phyloP scores from a whole-genome alignment of 35 echinoderm and acorn worm species.

The Acanthaster planci region DNA sequence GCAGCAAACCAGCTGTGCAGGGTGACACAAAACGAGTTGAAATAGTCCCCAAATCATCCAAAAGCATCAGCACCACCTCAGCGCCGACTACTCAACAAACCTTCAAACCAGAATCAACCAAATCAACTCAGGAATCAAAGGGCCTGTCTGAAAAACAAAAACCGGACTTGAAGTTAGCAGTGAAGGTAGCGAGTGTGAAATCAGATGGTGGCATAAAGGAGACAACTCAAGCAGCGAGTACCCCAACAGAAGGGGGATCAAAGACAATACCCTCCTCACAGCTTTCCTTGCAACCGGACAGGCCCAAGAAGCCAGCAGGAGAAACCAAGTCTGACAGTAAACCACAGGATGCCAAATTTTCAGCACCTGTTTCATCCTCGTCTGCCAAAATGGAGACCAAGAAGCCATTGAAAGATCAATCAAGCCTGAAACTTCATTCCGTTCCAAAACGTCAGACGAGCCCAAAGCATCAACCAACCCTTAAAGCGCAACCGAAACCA shows the following conservation, averaged over 20 bases:
- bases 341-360: not conserved
- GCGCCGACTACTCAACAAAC: not conserved
- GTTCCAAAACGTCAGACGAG: conserved; percentile 19
- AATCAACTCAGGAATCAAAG: not conserved
- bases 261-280: not conserved
- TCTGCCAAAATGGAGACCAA: conserved; percentile 23
- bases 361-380: conserved; percentile 16
- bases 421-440: not conserved
- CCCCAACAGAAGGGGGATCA: not conserved
- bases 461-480: conserved; percentile 21
- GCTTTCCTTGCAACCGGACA: not conserved
- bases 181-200: not conserved
- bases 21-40: not conserved
- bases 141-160: not conserved
- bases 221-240: not conserved
- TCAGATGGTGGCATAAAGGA: not conserved
- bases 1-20: not conserved
- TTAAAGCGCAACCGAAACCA: conserved; percentile 11
- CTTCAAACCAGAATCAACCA: not conserved
- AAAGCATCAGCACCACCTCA: not conserved
- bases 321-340: conserved; percentile 12
- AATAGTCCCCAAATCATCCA: not conserved
- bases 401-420: conserved; percentile 13
- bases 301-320: not conserved
- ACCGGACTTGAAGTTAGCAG: not conserved